These are phyloP conservation scores for Prunella himalayana DNA, from an alignment of 2,113 vertebrate species.

Conservation along the genomic window DNA sequence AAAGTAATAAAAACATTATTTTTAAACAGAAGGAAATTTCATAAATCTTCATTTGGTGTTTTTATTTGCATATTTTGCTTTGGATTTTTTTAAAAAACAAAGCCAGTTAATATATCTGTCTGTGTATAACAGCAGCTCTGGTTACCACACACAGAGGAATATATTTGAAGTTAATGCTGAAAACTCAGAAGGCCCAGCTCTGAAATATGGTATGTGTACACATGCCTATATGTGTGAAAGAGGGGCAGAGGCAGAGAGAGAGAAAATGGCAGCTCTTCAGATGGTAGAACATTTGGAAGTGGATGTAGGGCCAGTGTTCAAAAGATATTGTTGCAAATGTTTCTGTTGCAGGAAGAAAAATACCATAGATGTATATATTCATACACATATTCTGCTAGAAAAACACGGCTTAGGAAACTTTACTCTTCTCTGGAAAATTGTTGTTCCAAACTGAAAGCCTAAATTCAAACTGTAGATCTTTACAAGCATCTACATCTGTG, in stretches of 20 bases:
- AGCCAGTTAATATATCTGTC: neutral
- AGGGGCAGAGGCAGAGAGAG: neutral
- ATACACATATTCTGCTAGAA: neutral
- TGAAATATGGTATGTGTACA: neutral
- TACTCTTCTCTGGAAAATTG: constrained; percentile 12
- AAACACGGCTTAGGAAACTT: neutral
- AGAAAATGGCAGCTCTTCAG: constrained; percentile 18
- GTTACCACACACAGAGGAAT: neutral
- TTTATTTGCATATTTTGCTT: neutral
- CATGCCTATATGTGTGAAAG: neutral
- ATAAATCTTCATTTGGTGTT: neutral
- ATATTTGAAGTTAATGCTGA: neutral
- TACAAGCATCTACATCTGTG: constrained; percentile 19
- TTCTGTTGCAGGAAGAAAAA: neutral
- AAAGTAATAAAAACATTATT: neutral
- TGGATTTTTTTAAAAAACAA: neutral
- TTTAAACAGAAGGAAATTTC: neutral
- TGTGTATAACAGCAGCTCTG: neutral
- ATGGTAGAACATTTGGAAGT: neutral
- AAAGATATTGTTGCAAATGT: constrained; percentile 28
- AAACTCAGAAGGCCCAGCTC: neutral
- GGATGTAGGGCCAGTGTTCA: neutral
- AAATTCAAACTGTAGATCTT: neutral
- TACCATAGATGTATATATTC: neutral
- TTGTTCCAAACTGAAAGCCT: neutral